Evolutionary conservation across 2,797 vertebrate species (phyloP).

Genomic region (Leptatherina wallacei): DNA sequence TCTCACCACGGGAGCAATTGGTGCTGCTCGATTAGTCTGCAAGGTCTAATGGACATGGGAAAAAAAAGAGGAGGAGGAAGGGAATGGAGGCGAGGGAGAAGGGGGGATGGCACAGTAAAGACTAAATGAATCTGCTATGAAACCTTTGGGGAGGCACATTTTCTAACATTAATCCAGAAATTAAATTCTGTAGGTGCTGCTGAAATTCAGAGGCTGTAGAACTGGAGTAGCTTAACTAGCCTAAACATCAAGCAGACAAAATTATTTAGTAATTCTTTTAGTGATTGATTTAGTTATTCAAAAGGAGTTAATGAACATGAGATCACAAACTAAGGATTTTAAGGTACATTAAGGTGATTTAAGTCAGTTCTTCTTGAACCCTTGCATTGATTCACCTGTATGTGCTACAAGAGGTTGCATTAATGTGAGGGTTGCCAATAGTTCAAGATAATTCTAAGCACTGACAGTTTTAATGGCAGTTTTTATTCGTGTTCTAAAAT

Average conservation of each 20-base stretch:
- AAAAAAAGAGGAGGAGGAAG: conserved; percentile 80
- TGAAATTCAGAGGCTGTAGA: conserved; percentile 14
- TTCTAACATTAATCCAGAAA: conserved; percentile 61
- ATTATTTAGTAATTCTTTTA: not conserved
- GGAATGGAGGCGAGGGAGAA: conserved; percentile 43
- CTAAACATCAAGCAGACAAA: conserved; percentile 18
- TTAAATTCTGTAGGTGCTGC: conserved; percentile 39
- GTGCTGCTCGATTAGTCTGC: conserved; percentile 96
- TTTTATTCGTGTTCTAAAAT: not conserved
- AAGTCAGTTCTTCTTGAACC: not conserved
- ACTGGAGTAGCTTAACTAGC: conserved; percentile 31
- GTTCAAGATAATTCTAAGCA: not conserved
- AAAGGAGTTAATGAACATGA: not conserved
- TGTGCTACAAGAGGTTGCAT: not conserved
- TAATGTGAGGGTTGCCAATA: not conserved
- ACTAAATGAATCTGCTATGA: conserved; percentile 79
- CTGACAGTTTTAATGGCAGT: not conserved
- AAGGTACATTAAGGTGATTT: not conserved
- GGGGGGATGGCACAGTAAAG: conserved; percentile 62
- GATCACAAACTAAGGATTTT: not conserved
- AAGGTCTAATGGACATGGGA: conserved; percentile 98
- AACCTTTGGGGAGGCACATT: conserved; percentile 78
- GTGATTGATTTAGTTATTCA: conserved; percentile 2
- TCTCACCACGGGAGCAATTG: conserved; percentile 98
- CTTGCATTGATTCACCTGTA: not conserved